These are phyloP conservation scores for Theonella swinhoei DNA, from an alignment of 37 sponge, comb jelly and placozoan species.

Conservation along the genomic window DNA sequence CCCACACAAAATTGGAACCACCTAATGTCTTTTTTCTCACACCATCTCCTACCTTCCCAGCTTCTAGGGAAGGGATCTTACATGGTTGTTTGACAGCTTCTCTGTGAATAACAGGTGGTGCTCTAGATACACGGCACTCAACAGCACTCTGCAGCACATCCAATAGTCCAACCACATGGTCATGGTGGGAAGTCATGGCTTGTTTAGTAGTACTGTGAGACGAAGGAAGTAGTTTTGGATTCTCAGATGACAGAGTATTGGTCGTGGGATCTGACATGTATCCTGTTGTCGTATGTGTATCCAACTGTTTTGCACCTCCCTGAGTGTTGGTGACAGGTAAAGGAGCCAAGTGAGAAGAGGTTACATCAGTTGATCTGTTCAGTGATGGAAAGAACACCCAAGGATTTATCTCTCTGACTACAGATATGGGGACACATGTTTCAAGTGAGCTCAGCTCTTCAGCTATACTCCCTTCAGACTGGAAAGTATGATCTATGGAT, in stretches of 20 bases:
- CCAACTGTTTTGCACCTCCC: too few relatives aligned
- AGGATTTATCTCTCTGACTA: neutral
- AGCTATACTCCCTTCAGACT: neutral
- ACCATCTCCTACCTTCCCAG: neutral
- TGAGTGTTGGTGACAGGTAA: too few relatives aligned
- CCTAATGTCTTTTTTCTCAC: too few relatives aligned
- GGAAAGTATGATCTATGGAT: slow-evolving; percentile 25
- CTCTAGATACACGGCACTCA: slow-evolving; percentile 26
- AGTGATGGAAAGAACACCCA: slow-evolving; percentile 55
- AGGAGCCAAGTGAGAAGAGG: too few relatives aligned
- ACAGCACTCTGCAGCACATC: slow-evolving; percentile 67
- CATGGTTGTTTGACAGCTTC: too few relatives aligned
- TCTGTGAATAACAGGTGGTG: slow-evolving; percentile 19
- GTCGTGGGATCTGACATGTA: too few relatives aligned
- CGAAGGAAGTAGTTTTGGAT: neutral
- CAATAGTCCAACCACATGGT: slow-evolving; percentile 18
- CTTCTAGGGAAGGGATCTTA: too few relatives aligned
- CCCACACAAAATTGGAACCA: too few relatives aligned
- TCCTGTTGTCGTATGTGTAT: too few relatives aligned
- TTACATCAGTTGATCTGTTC: slow-evolving; percentile 13
- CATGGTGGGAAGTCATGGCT: neutral
- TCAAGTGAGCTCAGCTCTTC: neutral
- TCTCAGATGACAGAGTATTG: neutral
- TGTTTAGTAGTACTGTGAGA: neutral
- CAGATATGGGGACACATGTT: neutral